Conservation (phyloP, 2,113 vertebrate species). For the Etheostoma cragini region DNA sequence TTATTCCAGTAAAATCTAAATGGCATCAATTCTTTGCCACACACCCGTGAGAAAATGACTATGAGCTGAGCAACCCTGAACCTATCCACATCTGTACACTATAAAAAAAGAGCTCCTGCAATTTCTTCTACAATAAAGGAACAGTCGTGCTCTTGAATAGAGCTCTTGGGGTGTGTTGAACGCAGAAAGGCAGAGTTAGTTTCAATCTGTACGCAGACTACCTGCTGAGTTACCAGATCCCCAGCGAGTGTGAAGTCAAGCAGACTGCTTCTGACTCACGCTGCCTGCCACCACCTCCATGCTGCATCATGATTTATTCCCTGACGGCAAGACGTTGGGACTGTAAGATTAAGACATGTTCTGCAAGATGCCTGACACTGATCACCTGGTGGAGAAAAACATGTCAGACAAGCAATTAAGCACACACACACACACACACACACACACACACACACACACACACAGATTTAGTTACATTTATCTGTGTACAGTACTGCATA, state of each 20-base stretch:
- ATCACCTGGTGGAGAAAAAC: conserved; percentile 44
- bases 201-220: conserved; percentile 79
- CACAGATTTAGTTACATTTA: conserved; percentile 18
- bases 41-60: conserved; percentile 48
- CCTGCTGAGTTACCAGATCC: conserved; percentile 84
- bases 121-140: conserved; percentile 71
- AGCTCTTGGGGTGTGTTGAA: conserved; percentile 63
- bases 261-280: conserved; percentile 77
- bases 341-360: conserved; percentile 52
- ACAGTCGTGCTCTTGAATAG: conserved; percentile 65
- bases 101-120: conserved; percentile 60
- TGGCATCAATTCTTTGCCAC: conserved; percentile 42
- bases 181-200: conserved; percentile 73
- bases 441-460: conserved; percentile 7
- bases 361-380: conserved; percentile 40
- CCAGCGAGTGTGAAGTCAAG: conserved; percentile 80
- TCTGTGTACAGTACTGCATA: conserved; percentile 1
- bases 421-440: not conserved
- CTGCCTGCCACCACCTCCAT: conserved; percentile 73
- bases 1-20: conserved; percentile 45
- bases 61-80: conserved; percentile 47
- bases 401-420: conserved; percentile 14
- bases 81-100: conserved; percentile 61
- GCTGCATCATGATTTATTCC: conserved; percentile 71
- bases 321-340: conserved; percentile 49